Base-by-base conservation (phyloP, 1,140 invertebrate species). In the Caenorhabditis latens region DNA sequence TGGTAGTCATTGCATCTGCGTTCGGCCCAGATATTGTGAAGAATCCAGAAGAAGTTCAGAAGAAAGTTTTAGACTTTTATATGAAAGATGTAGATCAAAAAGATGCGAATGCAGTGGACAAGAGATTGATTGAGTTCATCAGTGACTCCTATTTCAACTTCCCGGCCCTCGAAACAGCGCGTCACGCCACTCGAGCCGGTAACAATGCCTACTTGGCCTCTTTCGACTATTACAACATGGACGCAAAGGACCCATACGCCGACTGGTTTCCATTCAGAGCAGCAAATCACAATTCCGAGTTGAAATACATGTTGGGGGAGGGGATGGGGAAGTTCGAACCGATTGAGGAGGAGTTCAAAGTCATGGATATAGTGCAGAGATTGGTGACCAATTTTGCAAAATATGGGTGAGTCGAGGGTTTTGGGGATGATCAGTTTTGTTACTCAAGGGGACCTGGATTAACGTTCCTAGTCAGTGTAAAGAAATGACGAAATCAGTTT, bases 361-460 rank as follows among this genome's bases (percentile, higher is more conserved):
- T 90, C 1, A 71, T 86, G 14, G 84, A 85, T n/a, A 11, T 88
- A 13, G 84, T 71, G 42, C 57, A 87, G 21, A 87, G 32, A 9
- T 67, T 86, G 13, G 86, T 79, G 2, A 90, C 90, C 14, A 90
- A 90, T 55, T 90, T 90, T 79, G 90, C 90, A 5, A 90, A 90
- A 90, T 90, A 85, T 88, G 90, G 90, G 85, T 86, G 8, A 85
- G 67, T n/a, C 8, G n/a, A 21, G n/a, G 4, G n/a, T n/a, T n/a
- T n/a, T n/a, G n/a, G n/a, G n/a, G n/a, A n/a, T n/a, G n/a, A n/a
- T n/a, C n/a, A n/a, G n/a, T n/a, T n/a, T n/a, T n/a, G n/a, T n/a
- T n/a, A n/a, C n/a, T n/a, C n/a, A n/a, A n/a, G n/a, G n/a, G n/a
- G n/a, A n/a, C n/a, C n/a, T n/a, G n/a, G n/a, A n/a, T n/a, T n/a